phyloP scores from a whole-genome alignment of 2,113 vertebrate species.

The Zosterops borbonicus region DNA sequence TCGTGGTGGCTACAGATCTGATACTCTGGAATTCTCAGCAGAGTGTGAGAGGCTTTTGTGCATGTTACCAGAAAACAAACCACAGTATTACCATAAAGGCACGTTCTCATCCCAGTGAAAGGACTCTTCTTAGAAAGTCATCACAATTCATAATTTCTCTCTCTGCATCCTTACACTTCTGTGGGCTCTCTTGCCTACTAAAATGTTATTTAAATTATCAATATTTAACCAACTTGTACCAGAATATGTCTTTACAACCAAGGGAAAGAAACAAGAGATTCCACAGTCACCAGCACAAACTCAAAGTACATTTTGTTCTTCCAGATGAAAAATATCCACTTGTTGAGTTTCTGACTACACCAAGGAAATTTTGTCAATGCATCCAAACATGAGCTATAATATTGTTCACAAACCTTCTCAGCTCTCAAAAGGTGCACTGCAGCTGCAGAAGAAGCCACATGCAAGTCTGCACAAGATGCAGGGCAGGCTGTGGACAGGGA shows the following conservation, averaged over 20 bases:
- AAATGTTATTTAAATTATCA: background rate
- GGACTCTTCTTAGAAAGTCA: background rate
- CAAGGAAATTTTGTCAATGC: background rate
- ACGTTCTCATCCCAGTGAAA: background rate
- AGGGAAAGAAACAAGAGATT: background rate
- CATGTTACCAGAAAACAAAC: background rate
- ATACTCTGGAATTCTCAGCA: background rate
- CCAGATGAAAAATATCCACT: background rate
- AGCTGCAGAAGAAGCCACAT: background rate
- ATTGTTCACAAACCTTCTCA: background rate
- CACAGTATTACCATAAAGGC: background rate
- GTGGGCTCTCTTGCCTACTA: background rate
- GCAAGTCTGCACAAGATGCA: fast-evolving
- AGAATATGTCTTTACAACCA: background rate
- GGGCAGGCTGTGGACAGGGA: background rate
- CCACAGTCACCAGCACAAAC: background rate
- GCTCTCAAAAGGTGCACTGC: background rate
- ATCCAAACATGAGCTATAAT: background rate
- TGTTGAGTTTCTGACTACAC: background rate
- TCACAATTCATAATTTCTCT: background rate
- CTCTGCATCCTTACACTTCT: background rate
- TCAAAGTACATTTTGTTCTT: background rate
- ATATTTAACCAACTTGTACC: background rate
- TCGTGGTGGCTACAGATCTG: background rate
- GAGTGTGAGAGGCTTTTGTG: background rate